These are phyloP conservation scores for Myodes glareolus DNA, from an alignment of 2,113 vertebrate genomes.

Conservation along the genomic window DNA sequence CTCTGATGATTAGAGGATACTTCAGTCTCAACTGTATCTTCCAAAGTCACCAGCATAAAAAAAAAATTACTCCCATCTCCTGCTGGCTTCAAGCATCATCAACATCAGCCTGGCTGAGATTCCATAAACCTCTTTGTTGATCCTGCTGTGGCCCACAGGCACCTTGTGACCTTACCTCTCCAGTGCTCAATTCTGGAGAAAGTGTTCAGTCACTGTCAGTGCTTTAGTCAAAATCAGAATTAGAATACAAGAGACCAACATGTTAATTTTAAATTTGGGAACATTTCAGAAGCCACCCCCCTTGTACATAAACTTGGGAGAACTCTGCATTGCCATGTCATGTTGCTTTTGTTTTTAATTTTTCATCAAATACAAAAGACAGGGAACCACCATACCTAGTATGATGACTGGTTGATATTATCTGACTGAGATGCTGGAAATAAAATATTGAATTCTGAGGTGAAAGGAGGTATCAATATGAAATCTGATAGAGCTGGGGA, in stretches of 20 bases:
- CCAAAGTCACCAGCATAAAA: neutral
- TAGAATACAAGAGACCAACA: neutral
- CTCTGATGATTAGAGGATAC: conserved; percentile 8
- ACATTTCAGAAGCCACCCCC: neutral
- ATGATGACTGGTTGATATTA: neutral
- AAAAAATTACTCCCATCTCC: neutral
- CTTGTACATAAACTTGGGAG: neutral
- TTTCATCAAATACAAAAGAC: neutral
- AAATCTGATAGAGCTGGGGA: too few species aligned
- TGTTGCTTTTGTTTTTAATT: neutral
- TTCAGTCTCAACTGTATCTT: neutral
- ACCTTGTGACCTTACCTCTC: neutral
- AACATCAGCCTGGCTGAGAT: fast-evolving
- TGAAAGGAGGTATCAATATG: neutral
- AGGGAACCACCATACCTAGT: too few species aligned
- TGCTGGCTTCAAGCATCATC: neutral
- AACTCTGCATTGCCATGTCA: neutral
- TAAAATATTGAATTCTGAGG: neutral
- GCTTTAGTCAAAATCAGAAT: neutral
- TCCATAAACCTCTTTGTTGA: neutral
- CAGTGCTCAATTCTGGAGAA: neutral
- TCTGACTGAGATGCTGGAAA: neutral
- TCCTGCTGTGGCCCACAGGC: too few species aligned
- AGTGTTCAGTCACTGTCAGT: neutral
- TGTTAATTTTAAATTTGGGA: neutral